Evolutionary conservation across 2,797 vertebrate genomes (phyloP).

Genomic region (Ctenopoma multispine): DNA sequence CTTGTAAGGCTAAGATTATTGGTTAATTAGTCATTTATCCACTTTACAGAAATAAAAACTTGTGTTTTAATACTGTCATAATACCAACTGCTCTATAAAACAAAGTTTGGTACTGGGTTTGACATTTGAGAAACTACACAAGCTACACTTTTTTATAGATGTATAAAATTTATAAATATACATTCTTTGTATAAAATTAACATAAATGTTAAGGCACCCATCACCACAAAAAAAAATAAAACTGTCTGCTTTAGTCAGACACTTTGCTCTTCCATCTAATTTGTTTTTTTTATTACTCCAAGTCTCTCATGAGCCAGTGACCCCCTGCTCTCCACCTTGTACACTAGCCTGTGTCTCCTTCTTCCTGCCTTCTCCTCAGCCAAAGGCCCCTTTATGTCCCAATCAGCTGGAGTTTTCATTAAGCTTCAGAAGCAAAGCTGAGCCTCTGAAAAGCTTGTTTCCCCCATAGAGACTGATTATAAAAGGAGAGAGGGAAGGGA

Average conservation of each 20-base stretch:
- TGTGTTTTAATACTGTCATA: neutral
- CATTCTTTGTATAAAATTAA: no score
- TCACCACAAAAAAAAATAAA: conserved; percentile 3
- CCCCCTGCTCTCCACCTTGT: conserved; percentile 6
- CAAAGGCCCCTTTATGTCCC: conserved; percentile 54
- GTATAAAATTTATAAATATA: no score
- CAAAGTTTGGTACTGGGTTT: no score
- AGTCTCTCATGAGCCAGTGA: conserved; percentile 4
- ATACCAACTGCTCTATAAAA: conserved; percentile 10
- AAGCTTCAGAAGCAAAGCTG: conserved; percentile 65
- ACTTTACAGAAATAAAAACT: no score
- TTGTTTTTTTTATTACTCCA: conserved; percentile 1
- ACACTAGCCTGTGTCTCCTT: conserved; percentile 1
- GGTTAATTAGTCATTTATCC: no score
- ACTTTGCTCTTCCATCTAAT: neutral
- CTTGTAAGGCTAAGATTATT: no score
- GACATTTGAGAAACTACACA: no score
- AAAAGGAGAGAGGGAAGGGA: conserved; percentile 34
- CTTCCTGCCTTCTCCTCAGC: conserved; percentile 26
- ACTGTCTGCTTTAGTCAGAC: neutral
- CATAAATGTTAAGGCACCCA: no score
- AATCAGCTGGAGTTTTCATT: conserved; percentile 75
- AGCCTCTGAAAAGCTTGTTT: conserved; percentile 67
- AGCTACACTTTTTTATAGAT: no score
- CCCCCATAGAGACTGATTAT: conserved; percentile 71